phyloP scores from a whole-genome alignment of 1,140 invertebrate species.

The Drosophila simulans region DNA sequence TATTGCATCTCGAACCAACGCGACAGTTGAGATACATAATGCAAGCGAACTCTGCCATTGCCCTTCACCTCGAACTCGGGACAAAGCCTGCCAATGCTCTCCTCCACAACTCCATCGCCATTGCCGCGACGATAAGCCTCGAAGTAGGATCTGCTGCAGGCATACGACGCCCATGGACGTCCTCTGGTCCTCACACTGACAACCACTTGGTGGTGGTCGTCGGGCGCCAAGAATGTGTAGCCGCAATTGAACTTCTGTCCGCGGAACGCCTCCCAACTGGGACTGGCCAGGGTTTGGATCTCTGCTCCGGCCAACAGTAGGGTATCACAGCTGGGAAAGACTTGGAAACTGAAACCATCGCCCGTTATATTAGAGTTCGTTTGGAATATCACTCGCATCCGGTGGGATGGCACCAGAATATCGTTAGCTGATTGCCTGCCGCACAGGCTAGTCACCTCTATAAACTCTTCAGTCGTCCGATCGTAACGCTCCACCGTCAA shows the following conservation, averaged over 20 bases:
- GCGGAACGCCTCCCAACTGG: neutral
- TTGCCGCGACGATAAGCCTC: conserved; percentile 15
- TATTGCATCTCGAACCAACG: conserved; percentile 86
- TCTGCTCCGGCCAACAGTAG: conserved; percentile 86
- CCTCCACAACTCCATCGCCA: conserved; percentile 3
- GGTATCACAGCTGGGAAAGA: conserved; percentile 89
- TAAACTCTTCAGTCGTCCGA: conserved; percentile 82
- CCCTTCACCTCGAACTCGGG: conserved; percentile 61
- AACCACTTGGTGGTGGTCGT: conserved; percentile 39
- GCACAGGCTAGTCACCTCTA: conserved; percentile 88
- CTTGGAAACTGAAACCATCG: conserved; percentile 89
- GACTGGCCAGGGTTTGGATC: conserved; percentile 75
- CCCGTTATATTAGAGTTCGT: conserved; percentile 88
- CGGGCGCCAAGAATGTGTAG: conserved; percentile 22
- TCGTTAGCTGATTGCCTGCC: conserved; percentile 87
- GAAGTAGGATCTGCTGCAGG: conserved; percentile 22
- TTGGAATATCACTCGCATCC: conserved; percentile 89
- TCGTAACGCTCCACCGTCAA: conserved; percentile 86
- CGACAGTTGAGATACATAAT: conserved; percentile 43
- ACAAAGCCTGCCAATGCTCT: conserved; percentile 35
- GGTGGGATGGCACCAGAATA: conserved; percentile 88
- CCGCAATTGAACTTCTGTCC: conserved; percentile 29
- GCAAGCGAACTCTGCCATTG: conserved; percentile 28
- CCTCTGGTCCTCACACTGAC: conserved; percentile 27
- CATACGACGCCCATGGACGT: neutral